Percentiles rank a stretch among this genome's conserved stretches.
Evolutionary conservation across 2,888 invertebrate genomes (phyloP).

Genomic region (Drosophila tanythrix): DNA sequence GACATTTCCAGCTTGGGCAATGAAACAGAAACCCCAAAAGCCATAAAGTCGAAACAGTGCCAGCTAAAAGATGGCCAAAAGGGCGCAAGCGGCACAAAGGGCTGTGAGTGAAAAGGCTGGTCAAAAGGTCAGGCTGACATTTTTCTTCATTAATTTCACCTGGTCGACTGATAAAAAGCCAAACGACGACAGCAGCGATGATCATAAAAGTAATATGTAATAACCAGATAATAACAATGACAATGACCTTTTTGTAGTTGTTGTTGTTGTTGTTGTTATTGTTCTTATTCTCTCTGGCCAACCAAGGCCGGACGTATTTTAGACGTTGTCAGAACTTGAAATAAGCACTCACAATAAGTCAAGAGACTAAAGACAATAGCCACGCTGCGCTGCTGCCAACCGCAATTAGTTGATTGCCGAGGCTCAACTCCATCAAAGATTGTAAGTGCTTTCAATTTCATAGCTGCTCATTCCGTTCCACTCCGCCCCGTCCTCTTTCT

Average conservation of each 20-base stretch:
- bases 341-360: slow-evolving; percentile 5
- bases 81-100: slow-evolving; percentile 19
- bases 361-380: slow-evolving; percentile 40
- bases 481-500: slow-evolving; percentile 8
- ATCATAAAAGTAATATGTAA: slow-evolving; percentile 64
- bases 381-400: slow-evolving; percentile 17
- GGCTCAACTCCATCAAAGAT: slow-evolving; percentile 67
- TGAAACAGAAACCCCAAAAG: slow-evolving; percentile 63
- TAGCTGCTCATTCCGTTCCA: slow-evolving; percentile 37
- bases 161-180: slow-evolving; percentile 71
- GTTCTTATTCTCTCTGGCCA: not conserved
- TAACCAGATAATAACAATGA: slow-evolving; percentile 66
- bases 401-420: slow-evolving; percentile 76
- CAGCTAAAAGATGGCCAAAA: slow-evolving; percentile 38
- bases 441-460: slow-evolving; percentile 76
- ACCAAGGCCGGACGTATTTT: slow-evolving; percentile 26
- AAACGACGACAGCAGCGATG: slow-evolving; percentile 49
- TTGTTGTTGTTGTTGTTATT: not conserved
- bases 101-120: slow-evolving; percentile 15
- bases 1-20: slow-evolving; percentile 56
- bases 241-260: slow-evolving; percentile 26
- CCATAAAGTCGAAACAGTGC: slow-evolving; percentile 54
- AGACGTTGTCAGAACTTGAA: slow-evolving; percentile 27
- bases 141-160: slow-evolving; percentile 80
- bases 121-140: slow-evolving; percentile 61